phyloP scores from a whole-genome alignment of 2,888 invertebrate species.

The Maniola hyperantus region DNA sequence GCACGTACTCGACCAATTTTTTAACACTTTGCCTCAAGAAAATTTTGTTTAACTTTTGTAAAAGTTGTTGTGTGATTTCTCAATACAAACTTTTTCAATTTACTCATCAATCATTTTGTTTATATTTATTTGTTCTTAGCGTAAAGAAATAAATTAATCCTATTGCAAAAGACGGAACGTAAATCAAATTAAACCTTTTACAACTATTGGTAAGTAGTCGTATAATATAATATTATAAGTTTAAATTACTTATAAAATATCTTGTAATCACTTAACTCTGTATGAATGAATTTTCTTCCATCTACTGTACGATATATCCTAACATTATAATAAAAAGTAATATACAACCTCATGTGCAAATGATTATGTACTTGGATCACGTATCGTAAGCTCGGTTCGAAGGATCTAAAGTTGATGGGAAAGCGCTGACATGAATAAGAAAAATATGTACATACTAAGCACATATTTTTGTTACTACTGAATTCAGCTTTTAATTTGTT shows the following conservation, averaged over 20 bases:
- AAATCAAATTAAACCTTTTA: neutral
- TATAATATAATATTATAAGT: neutral
- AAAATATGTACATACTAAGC: neutral
- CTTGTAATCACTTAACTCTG: neutral
- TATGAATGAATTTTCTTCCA: neutral
- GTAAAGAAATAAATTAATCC: neutral
- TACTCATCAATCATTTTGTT: slow-evolving; percentile 15
- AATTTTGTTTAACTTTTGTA: slow-evolving; percentile 7
- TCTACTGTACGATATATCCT: neutral
- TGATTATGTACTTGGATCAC: slow-evolving; percentile 13
- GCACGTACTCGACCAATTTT: no score
- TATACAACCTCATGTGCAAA: slow-evolving; percentile 11
- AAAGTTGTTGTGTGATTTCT: neutral
- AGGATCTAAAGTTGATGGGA: slow-evolving; percentile 4
- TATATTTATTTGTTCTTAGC: neutral
- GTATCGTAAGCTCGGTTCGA: slow-evolving; percentile 17
- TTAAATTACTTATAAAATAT: neutral
- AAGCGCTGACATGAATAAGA: slow-evolving; percentile 18
- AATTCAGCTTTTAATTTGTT: neutral
- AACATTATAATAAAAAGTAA: neutral
- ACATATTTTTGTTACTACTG: neutral
- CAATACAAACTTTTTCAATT: slow-evolving; percentile 3
- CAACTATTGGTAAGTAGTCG: no score
- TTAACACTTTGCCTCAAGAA: no score
- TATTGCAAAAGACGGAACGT: no score